Evolutionary conservation across 1,140 invertebrate species (phyloP), one percentile per base, ranked within the genome.

Genomic region (Manduca sexta): DNA sequence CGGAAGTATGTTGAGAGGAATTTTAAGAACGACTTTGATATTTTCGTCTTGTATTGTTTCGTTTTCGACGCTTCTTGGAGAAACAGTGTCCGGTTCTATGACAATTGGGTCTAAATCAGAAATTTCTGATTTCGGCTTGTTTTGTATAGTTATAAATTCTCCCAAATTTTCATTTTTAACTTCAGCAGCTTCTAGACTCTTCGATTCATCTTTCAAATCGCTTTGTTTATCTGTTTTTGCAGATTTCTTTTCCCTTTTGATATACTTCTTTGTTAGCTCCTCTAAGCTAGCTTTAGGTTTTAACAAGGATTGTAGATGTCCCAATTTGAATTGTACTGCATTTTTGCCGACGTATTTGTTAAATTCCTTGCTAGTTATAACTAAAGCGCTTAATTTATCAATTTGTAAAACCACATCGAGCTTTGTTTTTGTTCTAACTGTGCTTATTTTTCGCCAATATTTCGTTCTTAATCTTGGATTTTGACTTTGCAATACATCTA

Each of bases 361-460:
- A 34, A 84, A 84, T 26, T 54, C 45, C 0, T 52, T 48, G 18
- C 46, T 55, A 0, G 57, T 64, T 4, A 84, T 84, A 5, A 82
- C 67, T 54, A 75, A 68, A 5, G 81, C 81, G 4, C 77, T 82
- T 0, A 82, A 45, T 41, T 81, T 79, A 43, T 84, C 81, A 1
- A 84, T 84, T 51, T 84, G 81, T 31, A 84, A 30, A 0, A 79
- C 74, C 0, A 72, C 69, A 12, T 84, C 74, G 8, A 81, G 38
- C 46, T 74, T 78, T 5, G 47, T 59, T 5, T 61, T 57, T 0
- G 60, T 57, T 17, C 59, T 49, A 4, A 74, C 74, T 0, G 63
- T 66, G 21, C 70, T 79, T n/a, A 79, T 84, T 49, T 60, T 73
- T 3, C 78, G 64, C 81, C 81, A 84, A 60, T 66, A 84, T 31